A percentile compares a stretch with the other conserved stretches of the same genome.
phyloP scores from a whole-genome alignment of 2,888 invertebrate genomes.

The Meandrusa payeni region DNA sequence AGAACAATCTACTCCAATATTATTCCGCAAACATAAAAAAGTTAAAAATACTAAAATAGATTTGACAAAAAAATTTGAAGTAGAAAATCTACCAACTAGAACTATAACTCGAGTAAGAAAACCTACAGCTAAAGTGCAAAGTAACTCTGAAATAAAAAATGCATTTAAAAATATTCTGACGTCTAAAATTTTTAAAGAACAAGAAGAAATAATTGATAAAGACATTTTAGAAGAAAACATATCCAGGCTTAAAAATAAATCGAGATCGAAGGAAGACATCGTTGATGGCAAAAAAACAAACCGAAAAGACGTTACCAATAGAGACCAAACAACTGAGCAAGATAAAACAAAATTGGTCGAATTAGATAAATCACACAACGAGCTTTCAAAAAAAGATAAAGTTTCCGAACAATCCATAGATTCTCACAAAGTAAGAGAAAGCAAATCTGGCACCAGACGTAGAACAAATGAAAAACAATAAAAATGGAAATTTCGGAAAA shows the following conservation, averaged over 20 bases:
- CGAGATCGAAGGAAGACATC: slow-evolving; percentile 28
- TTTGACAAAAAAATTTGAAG: slow-evolving; percentile 51
- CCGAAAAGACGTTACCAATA: too few species aligned
- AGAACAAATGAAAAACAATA: not conserved
- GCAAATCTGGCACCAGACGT: slow-evolving; percentile 1
- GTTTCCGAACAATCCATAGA: not conserved
- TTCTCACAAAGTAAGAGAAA: not conserved
- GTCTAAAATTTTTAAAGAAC: slow-evolving; percentile 45
- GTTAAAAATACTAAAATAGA: slow-evolving; percentile 42
- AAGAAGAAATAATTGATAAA: slow-evolving; percentile 50
- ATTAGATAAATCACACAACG: slow-evolving; percentile 5
- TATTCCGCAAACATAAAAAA: slow-evolving; percentile 35
- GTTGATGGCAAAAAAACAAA: too few species aligned
- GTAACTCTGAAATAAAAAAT: slow-evolving; percentile 34
- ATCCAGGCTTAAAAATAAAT: slow-evolving; percentile 47
- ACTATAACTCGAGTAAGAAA: slow-evolving; percentile 58
- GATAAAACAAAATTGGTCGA: slow-evolving; percentile 3
- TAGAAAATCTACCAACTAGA: slow-evolving; percentile 51
- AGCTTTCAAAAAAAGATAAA: not conserved
- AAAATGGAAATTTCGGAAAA: not conserved
- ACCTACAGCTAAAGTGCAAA: slow-evolving; percentile 49
- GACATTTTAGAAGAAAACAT: slow-evolving; percentile 61
- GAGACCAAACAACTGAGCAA: too few species aligned
- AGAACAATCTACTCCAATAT: slow-evolving; percentile 46
- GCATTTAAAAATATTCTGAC: slow-evolving; percentile 42